A percentile compares a stretch with the other conserved stretches of the same genome.
Conservation (phyloP, 1,140 invertebrate species). For the Magallana gigas region DNA sequence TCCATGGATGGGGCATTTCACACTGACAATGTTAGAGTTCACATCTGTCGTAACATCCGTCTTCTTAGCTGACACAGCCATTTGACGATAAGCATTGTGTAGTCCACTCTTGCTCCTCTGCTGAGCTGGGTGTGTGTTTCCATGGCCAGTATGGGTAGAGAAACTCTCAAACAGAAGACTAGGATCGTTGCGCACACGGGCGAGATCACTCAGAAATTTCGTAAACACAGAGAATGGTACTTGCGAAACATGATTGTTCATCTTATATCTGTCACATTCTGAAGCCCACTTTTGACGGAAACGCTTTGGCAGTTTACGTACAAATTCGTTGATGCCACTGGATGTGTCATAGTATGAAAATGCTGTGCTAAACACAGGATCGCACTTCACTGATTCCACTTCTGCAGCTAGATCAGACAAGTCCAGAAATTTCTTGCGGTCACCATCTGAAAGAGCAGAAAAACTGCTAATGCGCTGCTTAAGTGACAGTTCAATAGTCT, state of each 20-base stretch:
- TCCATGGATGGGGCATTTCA: conserved; percentile 40
- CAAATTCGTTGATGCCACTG: conserved; percentile 41
- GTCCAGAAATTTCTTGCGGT: conserved; percentile 23
- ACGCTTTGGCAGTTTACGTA: conserved; percentile 47
- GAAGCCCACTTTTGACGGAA: conserved; percentile 51
- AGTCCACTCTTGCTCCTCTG: background rate
- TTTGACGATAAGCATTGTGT: background rate
- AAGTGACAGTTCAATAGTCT: conserved; percentile 44
- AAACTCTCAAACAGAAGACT: conserved; percentile 24
- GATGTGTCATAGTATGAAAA: conserved; percentile 57
- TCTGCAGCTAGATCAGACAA: conserved; percentile 44
- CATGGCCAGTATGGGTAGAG: background rate
- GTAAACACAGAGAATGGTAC: conserved; percentile 41
- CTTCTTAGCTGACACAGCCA: background rate
- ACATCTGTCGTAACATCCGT: background rate
- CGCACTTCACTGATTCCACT: conserved; percentile 49
- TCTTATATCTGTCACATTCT: conserved; percentile 21
- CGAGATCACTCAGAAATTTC: conserved; percentile 24
- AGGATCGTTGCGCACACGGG: conserved; percentile 19
- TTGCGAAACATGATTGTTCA: conserved; percentile 22
- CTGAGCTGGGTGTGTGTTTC: background rate
- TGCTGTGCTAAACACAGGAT: background rate
- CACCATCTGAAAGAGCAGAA: background rate
- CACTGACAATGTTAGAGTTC: background rate
- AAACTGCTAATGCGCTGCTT: conserved; percentile 28